Evolutionary conservation across 2,888 invertebrate genomes (phyloP), one percentile per base, ranked within the genome.

Genomic region (Cynaeus angustus): DNA sequence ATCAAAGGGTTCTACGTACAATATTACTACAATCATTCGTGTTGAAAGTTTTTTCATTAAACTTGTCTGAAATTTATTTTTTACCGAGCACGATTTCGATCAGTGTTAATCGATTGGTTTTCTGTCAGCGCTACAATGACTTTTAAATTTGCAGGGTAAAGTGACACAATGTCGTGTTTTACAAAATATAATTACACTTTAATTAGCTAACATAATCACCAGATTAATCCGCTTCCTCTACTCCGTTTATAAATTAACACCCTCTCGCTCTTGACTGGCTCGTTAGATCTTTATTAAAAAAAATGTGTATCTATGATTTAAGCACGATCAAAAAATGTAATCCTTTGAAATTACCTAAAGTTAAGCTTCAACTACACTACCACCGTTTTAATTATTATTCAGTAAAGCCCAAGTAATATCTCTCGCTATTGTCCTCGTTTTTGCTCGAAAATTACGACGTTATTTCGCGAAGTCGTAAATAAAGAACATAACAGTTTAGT

Each of bases 401-500:
- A 46, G 46, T 46, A 14, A 46, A 45, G 12, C 13, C 30, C 46
- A 5, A 30, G 45, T 16, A 58, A 58, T 58, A 58, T 58, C 58
- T 43, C n/a, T 8, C 12, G 62, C 52, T 62, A 33, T 65, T 55
- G 55, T 65, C 37, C 65, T 45, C 56, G 66, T 46, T 56, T 46
- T 30, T 28, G 66, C 45, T 64, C 21, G 14, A 13, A 56, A 66
- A 56, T 66, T 56, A 46, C 56, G 66, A 46, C 55, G 56, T 66
- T 66, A 56, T 66, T 66, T 56, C 56, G 16, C 66, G 46, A 55
- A 46, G 38, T 46, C 56, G 56, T 66, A 66, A 56, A 66, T 66
- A 56, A 66, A 55, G 66, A 56, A 56, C 66, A 48, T 66, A 45
- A 66, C 66, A 66, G 55, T 56, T 66, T 56, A 66, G 66, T 66